phyloP scores from a whole-genome alignment of 1,140 invertebrate genomes.

The Nasonia longicornis region DNA sequence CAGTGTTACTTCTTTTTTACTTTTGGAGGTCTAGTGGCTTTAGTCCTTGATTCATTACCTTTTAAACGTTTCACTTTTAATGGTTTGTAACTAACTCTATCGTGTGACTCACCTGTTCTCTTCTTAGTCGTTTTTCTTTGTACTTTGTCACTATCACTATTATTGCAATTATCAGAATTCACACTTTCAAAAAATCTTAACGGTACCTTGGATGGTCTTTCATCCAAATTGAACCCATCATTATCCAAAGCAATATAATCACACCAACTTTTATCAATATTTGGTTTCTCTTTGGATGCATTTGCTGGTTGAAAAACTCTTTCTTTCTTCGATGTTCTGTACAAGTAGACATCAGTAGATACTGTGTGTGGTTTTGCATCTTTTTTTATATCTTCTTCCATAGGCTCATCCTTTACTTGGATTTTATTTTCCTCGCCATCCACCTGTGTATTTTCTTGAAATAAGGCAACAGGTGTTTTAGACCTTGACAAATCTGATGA shows the following conservation, averaged over 20 bases:
- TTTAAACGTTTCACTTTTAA: constrained; percentile 63
- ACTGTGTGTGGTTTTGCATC: neutral
- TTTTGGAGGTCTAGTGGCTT: constrained; percentile 60
- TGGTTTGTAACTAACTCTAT: constrained; percentile 54
- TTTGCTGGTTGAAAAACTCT: constrained; percentile 38
- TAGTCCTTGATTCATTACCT: constrained; percentile 58
- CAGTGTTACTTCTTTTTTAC: constrained; percentile 50
- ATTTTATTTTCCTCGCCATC: neutral
- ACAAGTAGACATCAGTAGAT: constrained; percentile 40
- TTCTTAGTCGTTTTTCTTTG: constrained; percentile 14
- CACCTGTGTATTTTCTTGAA: constrained; percentile 19
- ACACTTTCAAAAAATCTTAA: constrained; percentile 29
- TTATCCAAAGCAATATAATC: constrained; percentile 40
- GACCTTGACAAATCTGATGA: constrained; percentile 39
- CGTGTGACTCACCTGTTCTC: neutral
- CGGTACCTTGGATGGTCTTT: constrained; percentile 6
- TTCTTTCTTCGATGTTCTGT: constrained; percentile 35
- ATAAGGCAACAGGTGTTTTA: constrained; percentile 36
- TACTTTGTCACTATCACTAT: constrained; percentile 38
- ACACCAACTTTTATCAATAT: neutral
- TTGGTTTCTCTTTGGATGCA: neutral
- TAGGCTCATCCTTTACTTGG: neutral
- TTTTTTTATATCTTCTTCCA: constrained; percentile 34
- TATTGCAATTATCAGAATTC: constrained; percentile 22
- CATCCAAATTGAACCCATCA: neutral